phyloP scores from a whole-genome alignment of 2,888 invertebrate species.

The Amiota mariae region DNA sequence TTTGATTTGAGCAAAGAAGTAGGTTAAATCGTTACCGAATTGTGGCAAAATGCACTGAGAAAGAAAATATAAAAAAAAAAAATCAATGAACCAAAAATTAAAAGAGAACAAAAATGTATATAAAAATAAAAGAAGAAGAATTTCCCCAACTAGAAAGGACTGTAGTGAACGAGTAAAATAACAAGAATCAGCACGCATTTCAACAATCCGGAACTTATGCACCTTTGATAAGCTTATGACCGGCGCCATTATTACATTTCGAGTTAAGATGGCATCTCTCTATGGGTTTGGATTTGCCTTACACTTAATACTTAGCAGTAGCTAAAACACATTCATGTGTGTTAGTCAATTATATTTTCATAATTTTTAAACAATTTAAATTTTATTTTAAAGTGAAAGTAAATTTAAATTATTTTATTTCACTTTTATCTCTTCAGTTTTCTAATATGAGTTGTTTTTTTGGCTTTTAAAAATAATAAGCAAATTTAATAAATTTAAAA shows the following conservation, averaged over 20 bases:
- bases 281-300: no score
- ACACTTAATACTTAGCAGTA: no score
- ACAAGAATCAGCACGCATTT: background rate
- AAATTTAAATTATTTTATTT: no score
- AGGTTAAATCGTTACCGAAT: conserved; percentile 18
- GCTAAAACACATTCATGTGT: no score
- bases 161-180: conserved; percentile 1
- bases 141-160: background rate
- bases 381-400: conserved; percentile 1
- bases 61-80: background rate
- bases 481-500: no score
- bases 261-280: no score
- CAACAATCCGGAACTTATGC: conserved; percentile 2
- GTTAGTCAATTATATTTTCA: no score
- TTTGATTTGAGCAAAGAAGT: conserved; percentile 14
- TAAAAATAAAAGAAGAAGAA: background rate
- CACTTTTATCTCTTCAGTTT: no score
- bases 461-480: background rate
- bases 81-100: background rate
- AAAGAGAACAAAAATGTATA: background rate
- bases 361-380: background rate
- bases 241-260: background rate
- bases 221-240: background rate
- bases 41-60: conserved; percentile 14
- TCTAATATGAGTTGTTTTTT: background rate